phyloP scores from a whole-genome alignment of 2,113 vertebrate species.

The Channa argus region DNA sequence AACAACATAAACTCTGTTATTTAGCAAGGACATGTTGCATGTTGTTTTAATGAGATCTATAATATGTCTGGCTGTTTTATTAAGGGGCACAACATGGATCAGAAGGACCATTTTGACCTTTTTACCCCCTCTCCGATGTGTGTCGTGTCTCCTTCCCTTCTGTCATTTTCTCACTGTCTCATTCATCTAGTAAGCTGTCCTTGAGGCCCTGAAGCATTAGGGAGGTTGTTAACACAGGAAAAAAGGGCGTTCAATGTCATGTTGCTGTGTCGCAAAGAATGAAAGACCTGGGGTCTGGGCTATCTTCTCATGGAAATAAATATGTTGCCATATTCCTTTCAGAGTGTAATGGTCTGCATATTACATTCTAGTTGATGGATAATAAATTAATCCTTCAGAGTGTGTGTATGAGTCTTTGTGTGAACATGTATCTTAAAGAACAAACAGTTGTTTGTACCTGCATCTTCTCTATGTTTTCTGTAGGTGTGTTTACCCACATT shows the following conservation, averaged over 20 bases:
- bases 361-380: slow-evolving; percentile 75
- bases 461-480: slow-evolving; percentile 13
- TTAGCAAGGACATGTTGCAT: slow-evolving; percentile 47
- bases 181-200: slow-evolving; percentile 69
- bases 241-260: slow-evolving; percentile 81
- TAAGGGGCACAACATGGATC: slow-evolving; percentile 51
- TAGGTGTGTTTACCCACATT: slow-evolving; percentile 36
- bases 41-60: slow-evolving; percentile 57
- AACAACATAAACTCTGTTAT: slow-evolving; percentile 38
- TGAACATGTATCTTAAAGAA: slow-evolving; percentile 30
- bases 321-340: slow-evolving; percentile 72
- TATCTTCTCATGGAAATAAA: slow-evolving; percentile 78
- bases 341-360: slow-evolving; percentile 79
- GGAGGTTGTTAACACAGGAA: slow-evolving; percentile 69
- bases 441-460: slow-evolving; percentile 10
- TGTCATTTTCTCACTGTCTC: slow-evolving; percentile 53
- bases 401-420: slow-evolving; percentile 13
- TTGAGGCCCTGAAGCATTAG: slow-evolving; percentile 68
- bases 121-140: slow-evolving; percentile 13
- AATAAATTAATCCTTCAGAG: slow-evolving; percentile 75
- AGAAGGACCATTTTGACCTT: slow-evolving; percentile 40
- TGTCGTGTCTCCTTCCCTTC: slow-evolving; percentile 33
- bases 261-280: slow-evolving; percentile 69
- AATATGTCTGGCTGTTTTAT: slow-evolving; percentile 53
- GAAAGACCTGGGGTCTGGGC: slow-evolving; percentile 57